phyloP scores from a whole-genome alignment of 2,888 invertebrate genomes.

The Tetranychus truncatus region DNA sequence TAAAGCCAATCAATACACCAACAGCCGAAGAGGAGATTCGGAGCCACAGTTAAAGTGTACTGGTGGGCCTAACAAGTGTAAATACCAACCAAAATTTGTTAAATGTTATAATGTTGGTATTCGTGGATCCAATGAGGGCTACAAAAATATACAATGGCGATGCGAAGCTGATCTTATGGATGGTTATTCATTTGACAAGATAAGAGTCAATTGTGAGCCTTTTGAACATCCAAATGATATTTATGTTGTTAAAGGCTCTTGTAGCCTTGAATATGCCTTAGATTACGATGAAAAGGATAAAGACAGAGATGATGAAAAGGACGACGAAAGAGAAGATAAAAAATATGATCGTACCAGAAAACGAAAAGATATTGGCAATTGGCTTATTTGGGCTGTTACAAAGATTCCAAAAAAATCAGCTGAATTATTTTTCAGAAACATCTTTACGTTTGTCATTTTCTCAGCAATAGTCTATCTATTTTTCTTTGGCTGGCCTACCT shows the following conservation, averaged over 20 bases:
- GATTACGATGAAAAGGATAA: constrained; percentile 4
- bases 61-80: constrained; percentile 32
- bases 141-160: constrained; percentile 33
- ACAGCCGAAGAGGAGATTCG: constrained; percentile 30
- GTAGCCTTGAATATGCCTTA: constrained; percentile 32
- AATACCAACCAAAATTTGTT: constrained; percentile 31
- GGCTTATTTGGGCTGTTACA: background rate
- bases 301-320: background rate
- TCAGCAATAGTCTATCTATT: background rate
- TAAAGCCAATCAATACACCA: constrained; percentile 29
- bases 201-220: constrained; percentile 41
- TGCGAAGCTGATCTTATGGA: constrained; percentile 36
- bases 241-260: constrained; percentile 40
- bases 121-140: constrained; percentile 38
- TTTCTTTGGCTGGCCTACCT: background rate
- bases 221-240: constrained; percentile 41
- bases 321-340: background rate
- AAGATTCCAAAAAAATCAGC: background rate
- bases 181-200: constrained; percentile 35
- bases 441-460: background rate
- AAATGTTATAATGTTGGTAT: constrained; percentile 38
- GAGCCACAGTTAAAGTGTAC: constrained; percentile 36
- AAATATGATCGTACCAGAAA: background rate
- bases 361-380: background rate
- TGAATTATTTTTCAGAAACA: background rate